These are phyloP conservation scores for Drosophila nr. perissopoda DNA, from an alignment of 2,888 invertebrate species.

Conservation along the genomic window DNA sequence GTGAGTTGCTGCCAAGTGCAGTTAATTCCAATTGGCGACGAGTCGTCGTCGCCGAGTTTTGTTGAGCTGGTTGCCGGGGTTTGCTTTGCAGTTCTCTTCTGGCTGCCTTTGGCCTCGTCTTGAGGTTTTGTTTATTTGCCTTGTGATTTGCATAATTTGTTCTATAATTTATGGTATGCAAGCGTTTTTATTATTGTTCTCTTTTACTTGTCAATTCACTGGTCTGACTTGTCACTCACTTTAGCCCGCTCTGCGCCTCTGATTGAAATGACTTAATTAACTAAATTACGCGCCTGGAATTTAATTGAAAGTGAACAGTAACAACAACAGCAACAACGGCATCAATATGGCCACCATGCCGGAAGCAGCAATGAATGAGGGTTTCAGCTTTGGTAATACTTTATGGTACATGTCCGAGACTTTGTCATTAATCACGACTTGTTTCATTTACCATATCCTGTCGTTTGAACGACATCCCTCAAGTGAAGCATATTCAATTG, in stretches of 20 bases:
- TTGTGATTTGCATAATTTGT: conserved; percentile 82
- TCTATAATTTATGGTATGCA: conserved; percentile 81
- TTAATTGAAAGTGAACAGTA: conserved; percentile 67
- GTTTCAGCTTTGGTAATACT: conserved; percentile 11
- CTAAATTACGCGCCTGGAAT: conserved; percentile 84
- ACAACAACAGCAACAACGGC: conserved; percentile 28
- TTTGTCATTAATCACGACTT: conserved; percentile 46
- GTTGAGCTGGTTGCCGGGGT: conserved; percentile 1
- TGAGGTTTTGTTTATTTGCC: conserved; percentile 67
- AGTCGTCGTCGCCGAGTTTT: conserved; percentile 60
- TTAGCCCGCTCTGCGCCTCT: conserved; percentile 40
- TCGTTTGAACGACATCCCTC: conserved; percentile 7
- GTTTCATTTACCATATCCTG: conserved; percentile 40
- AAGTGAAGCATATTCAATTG: conserved; percentile 6
- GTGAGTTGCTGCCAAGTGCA: conserved; percentile 67
- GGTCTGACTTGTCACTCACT: conserved; percentile 55
- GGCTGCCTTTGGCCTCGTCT: conserved; percentile 56
- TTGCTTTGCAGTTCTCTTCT: conserved; percentile 2
- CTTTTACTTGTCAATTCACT: conserved; percentile 55
- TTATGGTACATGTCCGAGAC: conserved; percentile 13
- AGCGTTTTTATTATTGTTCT: conserved; percentile 69
- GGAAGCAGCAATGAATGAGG: conserved; percentile 28
- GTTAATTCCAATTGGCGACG: conserved; percentile 78
- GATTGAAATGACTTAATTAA: conserved; percentile 84
- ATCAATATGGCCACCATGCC: conserved; percentile 28